These are phyloP conservation scores for Lochmaea capreae DNA, from an alignment of 2,888 invertebrate genomes.

Conservation along the genomic window DNA sequence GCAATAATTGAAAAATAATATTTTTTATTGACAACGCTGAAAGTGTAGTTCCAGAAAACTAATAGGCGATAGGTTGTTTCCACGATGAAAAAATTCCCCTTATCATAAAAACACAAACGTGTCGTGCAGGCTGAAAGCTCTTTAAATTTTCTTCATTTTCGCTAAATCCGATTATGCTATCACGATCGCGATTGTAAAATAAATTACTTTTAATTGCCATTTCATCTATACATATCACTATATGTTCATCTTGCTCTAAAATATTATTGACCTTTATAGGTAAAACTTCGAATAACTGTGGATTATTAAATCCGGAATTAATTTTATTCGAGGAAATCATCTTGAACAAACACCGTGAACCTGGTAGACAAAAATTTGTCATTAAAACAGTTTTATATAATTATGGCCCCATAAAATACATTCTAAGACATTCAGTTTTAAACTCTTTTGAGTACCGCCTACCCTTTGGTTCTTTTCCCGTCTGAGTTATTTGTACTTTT, in stretches of 20 bases:
- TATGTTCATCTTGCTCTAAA: not conserved
- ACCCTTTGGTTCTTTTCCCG: conserved; percentile 8
- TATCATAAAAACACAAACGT: conserved; percentile 40
- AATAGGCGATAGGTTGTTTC: not conserved
- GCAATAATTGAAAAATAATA: conserved; percentile 1
- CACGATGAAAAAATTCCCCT: conserved; percentile 29
- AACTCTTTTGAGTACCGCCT: conserved; percentile 31
- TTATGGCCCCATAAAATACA: conserved; percentile 26
- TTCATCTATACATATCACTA: conserved; percentile 40
- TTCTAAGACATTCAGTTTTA: conserved; percentile 13
- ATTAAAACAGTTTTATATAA: conserved; percentile 14
- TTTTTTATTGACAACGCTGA: not conserved
- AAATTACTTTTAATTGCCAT: conserved; percentile 43
- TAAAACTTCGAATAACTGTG: conserved; percentile 11
- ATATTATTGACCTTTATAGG: conserved; percentile 20
- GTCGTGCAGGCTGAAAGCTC: conserved; percentile 35
- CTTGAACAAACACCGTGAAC: conserved; percentile 4
- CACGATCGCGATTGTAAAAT: conserved; percentile 37
- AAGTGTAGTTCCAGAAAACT: not conserved
- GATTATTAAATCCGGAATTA: conserved; percentile 14
- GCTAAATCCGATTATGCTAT: conserved; percentile 41
- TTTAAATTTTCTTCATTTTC: conserved; percentile 26
- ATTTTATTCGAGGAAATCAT: not conserved
- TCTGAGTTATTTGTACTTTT: conserved; percentile 1
- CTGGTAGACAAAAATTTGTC: conserved; percentile 15